Percentiles rank a stretch among this genome's conserved stretches.
Evolutionary conservation across 2,113 vertebrate species (phyloP).

Genomic region (Formicarius rufipectus): DNA sequence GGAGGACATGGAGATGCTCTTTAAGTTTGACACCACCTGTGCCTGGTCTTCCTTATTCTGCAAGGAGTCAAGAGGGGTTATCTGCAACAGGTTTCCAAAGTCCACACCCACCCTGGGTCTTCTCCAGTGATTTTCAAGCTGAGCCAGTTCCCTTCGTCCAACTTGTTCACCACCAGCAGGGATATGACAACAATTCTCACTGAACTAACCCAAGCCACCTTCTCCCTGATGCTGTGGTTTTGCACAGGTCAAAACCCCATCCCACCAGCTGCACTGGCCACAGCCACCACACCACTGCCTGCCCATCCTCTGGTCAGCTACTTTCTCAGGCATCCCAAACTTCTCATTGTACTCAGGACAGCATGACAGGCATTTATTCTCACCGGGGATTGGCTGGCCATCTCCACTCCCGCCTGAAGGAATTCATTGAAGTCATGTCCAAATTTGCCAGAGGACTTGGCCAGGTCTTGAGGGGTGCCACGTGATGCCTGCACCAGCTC

Average conservation of each 20-base stretch:
- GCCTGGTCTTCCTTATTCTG: slow-evolving; percentile 92
- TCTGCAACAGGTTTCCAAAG: background rate
- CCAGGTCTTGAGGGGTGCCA: slow-evolving; percentile 91
- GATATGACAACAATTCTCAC: background rate
- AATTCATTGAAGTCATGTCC: slow-evolving; percentile 94
- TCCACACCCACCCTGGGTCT: background rate
- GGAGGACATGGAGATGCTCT: slow-evolving; percentile 98
- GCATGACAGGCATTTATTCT: background rate
- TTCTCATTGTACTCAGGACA: background rate
- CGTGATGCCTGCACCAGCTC: slow-evolving; percentile 94
- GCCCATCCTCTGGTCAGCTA: background rate
- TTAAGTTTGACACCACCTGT: slow-evolving; percentile 94
- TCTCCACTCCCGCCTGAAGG: slow-evolving; percentile 93
- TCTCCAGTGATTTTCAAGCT: background rate
- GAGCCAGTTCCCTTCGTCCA: background rate
- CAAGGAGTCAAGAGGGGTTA: background rate
- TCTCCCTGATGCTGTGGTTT: background rate
- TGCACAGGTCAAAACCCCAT: background rate
- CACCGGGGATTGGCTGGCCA: slow-evolving; percentile 95
- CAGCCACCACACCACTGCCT: background rate
- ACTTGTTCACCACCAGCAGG: rapidly evolving
- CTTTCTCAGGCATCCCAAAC: background rate
- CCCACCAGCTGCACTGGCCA: rapidly evolving
- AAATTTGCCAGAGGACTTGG: slow-evolving; percentile 91
- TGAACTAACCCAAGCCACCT: background rate